Base-by-base conservation (phyloP, 2,113 vertebrate genomes). In the Crotophaga sulcirostris region DNA sequence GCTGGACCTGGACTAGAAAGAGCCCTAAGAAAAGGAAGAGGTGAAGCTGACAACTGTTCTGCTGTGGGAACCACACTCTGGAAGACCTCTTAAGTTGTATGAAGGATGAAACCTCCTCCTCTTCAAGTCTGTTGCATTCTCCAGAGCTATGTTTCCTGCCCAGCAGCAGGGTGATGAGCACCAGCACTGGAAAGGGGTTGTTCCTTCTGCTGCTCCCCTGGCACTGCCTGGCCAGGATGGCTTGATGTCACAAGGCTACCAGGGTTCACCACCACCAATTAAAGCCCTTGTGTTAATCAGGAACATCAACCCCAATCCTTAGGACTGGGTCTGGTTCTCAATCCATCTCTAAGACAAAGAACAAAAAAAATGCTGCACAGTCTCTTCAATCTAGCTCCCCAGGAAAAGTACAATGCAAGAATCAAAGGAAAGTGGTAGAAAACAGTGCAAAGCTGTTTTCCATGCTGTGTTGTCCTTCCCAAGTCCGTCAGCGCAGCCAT, bases 41-140 rank as follows among this genome's bases (percentile, higher is more conserved):
- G 59, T 11, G 45, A 49, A 52, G 45, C 63, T 76, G 63, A 29
- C 54, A 59, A 51, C 38, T 85, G 44, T 33, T 84, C 36, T 83
- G 76, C n/a, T 2, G 0, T 0, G 3, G 58, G 31, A 44, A 58
- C 14, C 26, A 29, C 20, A 0, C 13, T 18, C 36, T 47, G 51
- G 36, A 36, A 66, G 36, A n/a, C 63, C 21, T 16, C 34, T 73
- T 62, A 4, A 80, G 59, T 29, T 19, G 7, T 34, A 15, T 9
- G 24, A 70, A 45, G 9, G 54, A 10, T 66, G 70, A 70, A 88
- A 45, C 36, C 34, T 38, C 19, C 38, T 74, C 25, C 62, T 60
- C 80, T 92, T 49, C 36, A 64, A 85, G 10, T 40, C 17, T 74
- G 36, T 25, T 40, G 34, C 6, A 13, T 42, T 47, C 19, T 33